Evolutionary conservation across 2,888 invertebrate species (phyloP).

Genomic region (Plagodis pulveraria): DNA sequence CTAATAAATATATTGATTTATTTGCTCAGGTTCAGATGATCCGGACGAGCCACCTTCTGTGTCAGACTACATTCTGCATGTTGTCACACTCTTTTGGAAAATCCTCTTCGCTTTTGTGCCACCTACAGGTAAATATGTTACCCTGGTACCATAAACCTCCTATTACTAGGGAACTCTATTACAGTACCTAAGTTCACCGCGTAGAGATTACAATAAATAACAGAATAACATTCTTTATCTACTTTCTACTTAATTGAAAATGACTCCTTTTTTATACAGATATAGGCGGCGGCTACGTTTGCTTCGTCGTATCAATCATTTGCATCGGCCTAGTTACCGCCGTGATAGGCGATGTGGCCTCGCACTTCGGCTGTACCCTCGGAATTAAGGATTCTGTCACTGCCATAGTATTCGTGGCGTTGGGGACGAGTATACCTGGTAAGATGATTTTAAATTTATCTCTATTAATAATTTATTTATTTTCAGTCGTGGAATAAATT

Average conservation of each 20-base stretch:
- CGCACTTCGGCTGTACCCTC: constrained; percentile 98
- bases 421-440: constrained; percentile 99
- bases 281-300: constrained; percentile 96
- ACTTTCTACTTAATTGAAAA: no score
- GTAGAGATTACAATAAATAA: no score
- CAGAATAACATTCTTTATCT: no score
- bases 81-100: constrained; percentile 99
- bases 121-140: constrained; percentile 89
- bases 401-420: constrained; percentile 98
- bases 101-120: constrained; percentile 98
- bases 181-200: no score
- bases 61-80: constrained; percentile 97
- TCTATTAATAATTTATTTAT: no score
- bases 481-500: no score
- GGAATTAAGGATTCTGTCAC: constrained; percentile 99
- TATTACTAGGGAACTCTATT: no score
- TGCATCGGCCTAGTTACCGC: constrained; percentile 98
- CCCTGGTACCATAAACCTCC: no score
- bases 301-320: constrained; percentile 96
- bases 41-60: constrained; percentile 92
- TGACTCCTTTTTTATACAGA: constrained; percentile 81
- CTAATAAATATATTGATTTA: no score
- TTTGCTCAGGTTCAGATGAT: constrained; percentile 72
- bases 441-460: constrained; percentile 38
- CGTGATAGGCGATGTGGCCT: constrained; percentile 98